A percentile compares a stretch with the other conserved stretches of the same genome.
These are phyloP conservation scores for Dromiciops gliroides DNA, from an alignment of 2,113 vertebrate species.

Conservation along the genomic window DNA sequence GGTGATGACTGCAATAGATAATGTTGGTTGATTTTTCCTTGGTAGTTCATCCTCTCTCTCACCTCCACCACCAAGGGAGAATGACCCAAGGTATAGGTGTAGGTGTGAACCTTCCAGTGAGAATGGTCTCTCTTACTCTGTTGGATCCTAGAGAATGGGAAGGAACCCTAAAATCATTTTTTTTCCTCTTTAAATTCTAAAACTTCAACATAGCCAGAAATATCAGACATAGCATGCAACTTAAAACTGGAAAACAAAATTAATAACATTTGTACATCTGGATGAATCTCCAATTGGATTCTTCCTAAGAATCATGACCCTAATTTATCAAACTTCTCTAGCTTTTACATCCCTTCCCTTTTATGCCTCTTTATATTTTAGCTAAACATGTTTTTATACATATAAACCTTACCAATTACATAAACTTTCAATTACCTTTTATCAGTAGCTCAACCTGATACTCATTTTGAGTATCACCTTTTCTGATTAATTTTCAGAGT, in stretches of 20 bases:
- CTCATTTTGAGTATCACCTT: not conserved
- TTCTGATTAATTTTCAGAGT: not conserved
- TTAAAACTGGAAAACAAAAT: not conserved
- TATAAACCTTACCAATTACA: not conserved
- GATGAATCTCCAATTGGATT: not conserved
- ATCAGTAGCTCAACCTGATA: not conserved
- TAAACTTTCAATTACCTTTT: not conserved
- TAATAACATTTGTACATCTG: not conserved
- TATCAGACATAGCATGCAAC: not conserved
- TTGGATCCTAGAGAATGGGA: not conserved
- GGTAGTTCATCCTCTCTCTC: not conserved
- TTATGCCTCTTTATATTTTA: not conserved
- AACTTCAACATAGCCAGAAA: not conserved
- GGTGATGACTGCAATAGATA: not conserved
- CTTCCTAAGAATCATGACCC: not conserved
- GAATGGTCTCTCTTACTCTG: not conserved
- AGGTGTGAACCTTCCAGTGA: not conserved
- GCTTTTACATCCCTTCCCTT: not conserved
- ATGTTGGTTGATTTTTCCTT: not conserved
- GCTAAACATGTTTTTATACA: not conserved
- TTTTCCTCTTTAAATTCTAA: not conserved
- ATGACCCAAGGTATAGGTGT: not conserved
- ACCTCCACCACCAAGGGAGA: not conserved
- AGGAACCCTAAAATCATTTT: not conserved
- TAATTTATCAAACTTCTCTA: not conserved